Percentiles rank a stretch among this genome's conserved stretches.
Evolutionary conservation across 2,797 vertebrate species (phyloP).

Genomic region (Coccyzus lansbergi): DNA sequence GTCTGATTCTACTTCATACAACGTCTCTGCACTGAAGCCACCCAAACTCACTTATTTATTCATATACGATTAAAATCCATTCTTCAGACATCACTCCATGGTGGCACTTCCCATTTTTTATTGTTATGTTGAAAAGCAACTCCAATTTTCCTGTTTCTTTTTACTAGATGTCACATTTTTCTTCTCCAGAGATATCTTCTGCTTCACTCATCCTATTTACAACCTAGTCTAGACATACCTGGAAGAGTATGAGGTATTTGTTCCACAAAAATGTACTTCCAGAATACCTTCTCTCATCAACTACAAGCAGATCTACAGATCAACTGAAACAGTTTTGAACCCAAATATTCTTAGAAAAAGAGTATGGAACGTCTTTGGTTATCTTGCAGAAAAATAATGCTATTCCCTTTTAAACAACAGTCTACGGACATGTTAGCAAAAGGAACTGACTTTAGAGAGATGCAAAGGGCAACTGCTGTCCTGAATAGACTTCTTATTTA

Average conservation of each 20-base stretch:
- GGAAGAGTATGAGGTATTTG: background rate
- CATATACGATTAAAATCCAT: background rate
- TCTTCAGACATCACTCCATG: background rate
- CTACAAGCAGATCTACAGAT: background rate
- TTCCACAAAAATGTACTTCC: background rate
- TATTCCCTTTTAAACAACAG: background rate
- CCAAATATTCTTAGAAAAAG: background rate
- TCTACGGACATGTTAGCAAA: background rate
- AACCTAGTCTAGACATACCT: background rate
- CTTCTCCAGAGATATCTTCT: background rate
- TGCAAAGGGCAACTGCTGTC: background rate
- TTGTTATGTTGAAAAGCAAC: background rate
- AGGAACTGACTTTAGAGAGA: background rate
- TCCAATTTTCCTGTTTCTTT: background rate
- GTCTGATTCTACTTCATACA: background rate
- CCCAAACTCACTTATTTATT: background rate
- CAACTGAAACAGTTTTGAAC: background rate
- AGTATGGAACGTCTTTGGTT: background rate
- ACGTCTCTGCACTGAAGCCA: background rate
- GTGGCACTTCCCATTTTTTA: background rate
- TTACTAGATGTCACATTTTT: background rate
- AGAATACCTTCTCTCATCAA: background rate
- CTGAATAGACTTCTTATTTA: background rate
- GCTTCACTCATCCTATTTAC: background rate
- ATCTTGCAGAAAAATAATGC: background rate